Evolutionary conservation across 2,113 vertebrate species (phyloP).

Genomic region (Neolamprologus kungweensis): DNA sequence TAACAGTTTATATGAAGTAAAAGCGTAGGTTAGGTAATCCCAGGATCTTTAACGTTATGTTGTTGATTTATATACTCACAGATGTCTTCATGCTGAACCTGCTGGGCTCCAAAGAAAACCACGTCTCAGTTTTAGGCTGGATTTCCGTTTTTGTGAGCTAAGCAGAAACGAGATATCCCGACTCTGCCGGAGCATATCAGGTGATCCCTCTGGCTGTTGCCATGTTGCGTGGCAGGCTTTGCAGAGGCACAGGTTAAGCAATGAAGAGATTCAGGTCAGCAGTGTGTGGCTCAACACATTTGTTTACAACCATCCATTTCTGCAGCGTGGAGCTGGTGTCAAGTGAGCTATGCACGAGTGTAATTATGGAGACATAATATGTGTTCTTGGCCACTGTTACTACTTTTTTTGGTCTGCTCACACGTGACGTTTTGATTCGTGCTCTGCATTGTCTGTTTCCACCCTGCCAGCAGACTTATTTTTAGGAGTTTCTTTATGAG

Average conservation of each 20-base stretch:
- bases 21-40: neutral
- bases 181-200: neutral
- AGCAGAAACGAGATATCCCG: neutral
- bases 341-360: neutral
- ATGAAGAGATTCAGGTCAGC: neutral
- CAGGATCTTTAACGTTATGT: neutral
- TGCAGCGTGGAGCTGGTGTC: neutral
- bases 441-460: neutral
- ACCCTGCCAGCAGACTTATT: slow-evolving; percentile 10
- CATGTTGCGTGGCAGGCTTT: neutral
- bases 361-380: neutral
- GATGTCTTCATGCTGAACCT: neutral
- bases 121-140: neutral
- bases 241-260: neutral
- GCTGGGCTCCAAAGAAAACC: neutral
- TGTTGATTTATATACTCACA: neutral
- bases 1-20: neutral
- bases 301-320: neutral
- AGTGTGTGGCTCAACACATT: neutral
- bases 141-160: neutral
- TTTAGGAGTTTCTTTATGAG: slow-evolving; percentile 29
- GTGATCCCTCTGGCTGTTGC: neutral
- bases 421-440: neutral
- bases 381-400: neutral
- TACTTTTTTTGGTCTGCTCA: neutral